Percentiles rank a stretch among this genome's conserved stretches.
These are phyloP conservation scores for Sakesphorus luctuosus DNA, from an alignment of 2,113 vertebrate genomes.

Conservation along the genomic window DNA sequence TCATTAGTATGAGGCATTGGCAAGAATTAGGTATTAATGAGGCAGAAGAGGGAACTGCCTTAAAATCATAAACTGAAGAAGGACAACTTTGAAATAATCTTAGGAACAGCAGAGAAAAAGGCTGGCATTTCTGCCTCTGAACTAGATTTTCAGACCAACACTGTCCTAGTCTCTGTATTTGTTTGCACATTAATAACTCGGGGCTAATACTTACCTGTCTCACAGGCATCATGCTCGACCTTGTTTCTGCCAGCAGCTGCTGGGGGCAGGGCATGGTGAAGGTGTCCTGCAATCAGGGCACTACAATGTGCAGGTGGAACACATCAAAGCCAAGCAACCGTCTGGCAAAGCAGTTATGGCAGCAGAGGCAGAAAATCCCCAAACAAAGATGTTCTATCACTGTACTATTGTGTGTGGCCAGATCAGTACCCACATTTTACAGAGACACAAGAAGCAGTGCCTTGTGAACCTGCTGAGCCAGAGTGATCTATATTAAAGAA, in stretches of 20 bases:
- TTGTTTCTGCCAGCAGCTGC: background rate
- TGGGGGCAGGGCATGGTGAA: background rate
- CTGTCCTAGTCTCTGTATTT: background rate
- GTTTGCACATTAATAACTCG: background rate
- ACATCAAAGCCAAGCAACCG: background rate
- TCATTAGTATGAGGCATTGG: background rate
- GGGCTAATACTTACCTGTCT: background rate
- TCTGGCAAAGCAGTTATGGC: background rate
- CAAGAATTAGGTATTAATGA: background rate
- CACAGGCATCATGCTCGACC: accelerated
- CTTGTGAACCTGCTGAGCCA: background rate
- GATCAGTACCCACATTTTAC: background rate
- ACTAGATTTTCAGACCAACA: background rate
- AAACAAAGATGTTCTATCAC: background rate
- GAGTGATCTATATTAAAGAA: background rate
- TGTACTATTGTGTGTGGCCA: background rate
- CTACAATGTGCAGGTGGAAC: background rate
- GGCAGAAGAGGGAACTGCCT: background rate
- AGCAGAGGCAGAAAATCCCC: background rate
- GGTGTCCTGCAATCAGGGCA: background rate
- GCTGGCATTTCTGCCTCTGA: background rate
- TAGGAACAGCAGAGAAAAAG: background rate
- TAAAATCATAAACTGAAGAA: background rate
- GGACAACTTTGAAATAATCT: background rate
- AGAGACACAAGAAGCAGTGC: background rate